Base-by-base conservation (phyloP, 2,113 vertebrate species). In the Macquaria ambigua region DNA sequence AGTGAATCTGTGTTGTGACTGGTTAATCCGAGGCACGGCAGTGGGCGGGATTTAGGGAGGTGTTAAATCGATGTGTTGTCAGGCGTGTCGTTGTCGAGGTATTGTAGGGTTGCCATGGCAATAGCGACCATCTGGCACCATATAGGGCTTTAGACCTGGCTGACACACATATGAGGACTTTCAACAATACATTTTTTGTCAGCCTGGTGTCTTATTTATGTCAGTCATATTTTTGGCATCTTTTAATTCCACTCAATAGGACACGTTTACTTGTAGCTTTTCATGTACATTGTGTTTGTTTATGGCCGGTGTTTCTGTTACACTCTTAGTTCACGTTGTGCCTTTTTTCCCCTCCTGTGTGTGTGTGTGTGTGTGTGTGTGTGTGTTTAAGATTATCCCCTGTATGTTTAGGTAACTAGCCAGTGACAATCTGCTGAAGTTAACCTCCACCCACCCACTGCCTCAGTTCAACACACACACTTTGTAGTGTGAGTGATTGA, bases 21-120 rank as follows among this genome's bases (percentile, higher is more conserved):
- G 86, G 90, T 73, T 87, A 82, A 82, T 88, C 80, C 21, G 23
- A 28, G 79, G 25, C 58, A n/a, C 53, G 11, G 74, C n/a, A 34
- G 76, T 83, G 69, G 84, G 85, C 20, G 67, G 87, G 74, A 39
- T 37, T 86, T 64, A 70, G 28, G 43, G 48, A 76, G 58, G 78
- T 55, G 79, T 82, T 89, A 88, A 83, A 74, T 39, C 81, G 7
- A 20, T 66, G 68, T 82, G n/a, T 52, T 79, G 43, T 75, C 74
- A 50, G 48, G 28, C 37, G 25, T 73, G 56, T 14, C 5, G n/a
- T 71, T 21, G 50, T 74, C 0, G 31, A 64, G 59, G 81, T 20
- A 25, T 70, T 70, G 81, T 66, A 31, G 23, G 46, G 69, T 66
- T 75, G 34, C 79, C 52, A 37, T 50, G 62, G 39, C 20, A 64